These are phyloP conservation scores for Scolanthus callimorphus DNA, from an alignment of 92 coral and sea anemone species.

Conservation along the genomic window DNA sequence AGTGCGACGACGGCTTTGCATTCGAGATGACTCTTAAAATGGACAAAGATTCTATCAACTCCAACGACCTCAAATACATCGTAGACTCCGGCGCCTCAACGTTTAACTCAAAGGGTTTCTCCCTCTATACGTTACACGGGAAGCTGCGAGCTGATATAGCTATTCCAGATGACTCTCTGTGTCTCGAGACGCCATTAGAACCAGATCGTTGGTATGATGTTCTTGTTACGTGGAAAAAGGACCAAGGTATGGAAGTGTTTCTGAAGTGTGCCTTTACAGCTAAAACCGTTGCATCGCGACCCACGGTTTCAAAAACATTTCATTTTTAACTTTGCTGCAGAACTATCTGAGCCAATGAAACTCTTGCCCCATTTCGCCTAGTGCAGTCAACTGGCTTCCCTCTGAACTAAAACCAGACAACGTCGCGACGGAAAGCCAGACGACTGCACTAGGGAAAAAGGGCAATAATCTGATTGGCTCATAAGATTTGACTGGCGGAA, in stretches of 20 bases:
- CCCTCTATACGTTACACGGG: conserved; percentile 78
- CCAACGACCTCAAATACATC: conserved; percentile 75
- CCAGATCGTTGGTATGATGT: conserved; percentile 89
- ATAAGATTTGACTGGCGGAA: too few relatives aligned
- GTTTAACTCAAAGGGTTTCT: conserved; percentile 93
- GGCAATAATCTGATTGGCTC: too few relatives aligned
- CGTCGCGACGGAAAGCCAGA: too few relatives aligned
- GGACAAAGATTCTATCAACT: conserved; percentile 53
- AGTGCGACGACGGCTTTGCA: conserved; percentile 85
- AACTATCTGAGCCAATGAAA: too few relatives aligned
- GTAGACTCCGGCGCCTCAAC: conserved; percentile 97
- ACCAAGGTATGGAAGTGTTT: conserved; percentile 69
- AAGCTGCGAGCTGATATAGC: conserved; percentile 93
- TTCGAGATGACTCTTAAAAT: conserved; percentile 92
- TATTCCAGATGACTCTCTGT: conserved; percentile 73
- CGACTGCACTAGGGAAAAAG: too few relatives aligned
- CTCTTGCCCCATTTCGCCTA: too few relatives aligned
- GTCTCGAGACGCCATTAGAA: conserved; percentile 74
- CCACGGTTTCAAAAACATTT: too few relatives aligned
- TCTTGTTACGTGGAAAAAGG: conserved; percentile 77
- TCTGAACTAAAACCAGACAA: too few relatives aligned
- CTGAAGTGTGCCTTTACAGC: too few relatives aligned
- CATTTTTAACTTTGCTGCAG: too few relatives aligned
- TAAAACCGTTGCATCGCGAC: too few relatives aligned
- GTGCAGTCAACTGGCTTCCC: too few relatives aligned